phyloP scores from a whole-genome alignment of 30 jellyfish, hydroid and myxozoan genomes.

The Euphysa ruthae region DNA sequence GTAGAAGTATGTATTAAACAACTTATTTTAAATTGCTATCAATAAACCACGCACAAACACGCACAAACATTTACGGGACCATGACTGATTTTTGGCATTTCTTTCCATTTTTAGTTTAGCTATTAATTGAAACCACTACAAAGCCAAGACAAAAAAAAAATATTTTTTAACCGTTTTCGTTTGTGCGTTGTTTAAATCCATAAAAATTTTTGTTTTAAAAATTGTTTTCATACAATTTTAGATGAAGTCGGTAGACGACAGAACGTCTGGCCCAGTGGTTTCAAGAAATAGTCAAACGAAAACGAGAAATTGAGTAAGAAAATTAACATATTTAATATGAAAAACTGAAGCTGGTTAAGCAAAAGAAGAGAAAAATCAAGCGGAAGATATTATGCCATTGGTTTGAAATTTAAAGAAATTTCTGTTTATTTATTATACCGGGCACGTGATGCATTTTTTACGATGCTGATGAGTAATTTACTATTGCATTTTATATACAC shows the following conservation, averaged over 20 bases:
- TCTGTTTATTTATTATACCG: too few species aligned
- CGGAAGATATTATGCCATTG: too few species aligned
- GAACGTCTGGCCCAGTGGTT: conserved; percentile 40
- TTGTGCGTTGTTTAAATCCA: conserved; percentile 1
- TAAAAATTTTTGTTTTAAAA: not conserved
- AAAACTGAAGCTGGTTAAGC: too few species aligned
- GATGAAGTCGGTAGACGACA: conserved; percentile 45
- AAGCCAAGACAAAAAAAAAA: not conserved
- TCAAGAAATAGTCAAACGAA: conserved; percentile 34
- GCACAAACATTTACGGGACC: not conserved
- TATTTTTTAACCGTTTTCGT: not conserved
- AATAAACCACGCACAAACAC: conserved; percentile 8
- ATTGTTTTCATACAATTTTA: conserved; percentile 21
- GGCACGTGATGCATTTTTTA: too few species aligned
- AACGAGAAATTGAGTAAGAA: too few species aligned
- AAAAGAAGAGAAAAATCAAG: too few species aligned
- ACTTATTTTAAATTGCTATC: too few species aligned
- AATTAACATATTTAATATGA: too few species aligned
- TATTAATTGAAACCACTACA: conserved; percentile 26
- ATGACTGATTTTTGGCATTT: not conserved
- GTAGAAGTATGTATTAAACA: too few species aligned
- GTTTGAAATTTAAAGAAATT: too few species aligned
- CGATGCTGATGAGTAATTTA: too few species aligned
- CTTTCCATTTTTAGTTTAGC: conserved; percentile 7
- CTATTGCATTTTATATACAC: too few species aligned